Evolutionary conservation across 2,888 invertebrate genomes (phyloP).

Genomic region (Tenthredo amoena): DNA sequence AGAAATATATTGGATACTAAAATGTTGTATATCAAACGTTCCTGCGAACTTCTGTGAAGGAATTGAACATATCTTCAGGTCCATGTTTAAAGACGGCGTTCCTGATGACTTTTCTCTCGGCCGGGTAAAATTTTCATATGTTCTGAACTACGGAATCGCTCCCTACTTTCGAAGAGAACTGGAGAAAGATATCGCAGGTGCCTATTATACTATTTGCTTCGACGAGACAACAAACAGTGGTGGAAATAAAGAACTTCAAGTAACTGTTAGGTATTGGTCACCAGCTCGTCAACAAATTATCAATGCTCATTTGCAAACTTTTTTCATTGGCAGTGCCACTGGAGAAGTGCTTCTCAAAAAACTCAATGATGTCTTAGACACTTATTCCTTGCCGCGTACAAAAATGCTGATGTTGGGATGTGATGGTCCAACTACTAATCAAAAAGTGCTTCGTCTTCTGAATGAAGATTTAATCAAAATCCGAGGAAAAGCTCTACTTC

Average conservation of each 20-base stretch:
- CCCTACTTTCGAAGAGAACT: conserved; percentile 32
- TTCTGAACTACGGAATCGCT: conserved; percentile 31
- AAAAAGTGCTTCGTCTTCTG: conserved; percentile 36
- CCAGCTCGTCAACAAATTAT: conserved; percentile 24
- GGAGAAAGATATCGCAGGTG: conserved; percentile 22
- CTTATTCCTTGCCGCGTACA: conserved; percentile 20
- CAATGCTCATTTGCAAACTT: conserved; percentile 35
- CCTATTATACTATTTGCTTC: conserved; percentile 16
- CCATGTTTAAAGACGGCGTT: conserved; percentile 32
- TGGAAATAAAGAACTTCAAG: conserved; percentile 25
- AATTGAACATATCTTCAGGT: conserved; percentile 26
- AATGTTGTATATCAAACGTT: conserved; percentile 26
- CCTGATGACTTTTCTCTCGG: conserved; percentile 25
- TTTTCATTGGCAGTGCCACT: conserved; percentile 26
- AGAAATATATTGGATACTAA: conserved; percentile 36
- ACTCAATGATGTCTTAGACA: neutral
- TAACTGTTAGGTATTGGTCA: conserved; percentile 38
- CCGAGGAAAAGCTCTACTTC: too few species aligned
- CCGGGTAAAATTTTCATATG: conserved; percentile 19
- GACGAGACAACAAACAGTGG: conserved; percentile 20
- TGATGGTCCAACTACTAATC: conserved; percentile 21
- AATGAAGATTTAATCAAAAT: conserved; percentile 25
- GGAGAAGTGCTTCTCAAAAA: conserved; percentile 2
- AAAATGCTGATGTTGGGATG: conserved; percentile 20
- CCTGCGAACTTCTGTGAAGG: conserved; percentile 36